Percentiles rank a stretch among this genome's conserved stretches.
Evolutionary conservation across 2,113 vertebrate genomes (phyloP).

Genomic region (Cacatua alba): DNA sequence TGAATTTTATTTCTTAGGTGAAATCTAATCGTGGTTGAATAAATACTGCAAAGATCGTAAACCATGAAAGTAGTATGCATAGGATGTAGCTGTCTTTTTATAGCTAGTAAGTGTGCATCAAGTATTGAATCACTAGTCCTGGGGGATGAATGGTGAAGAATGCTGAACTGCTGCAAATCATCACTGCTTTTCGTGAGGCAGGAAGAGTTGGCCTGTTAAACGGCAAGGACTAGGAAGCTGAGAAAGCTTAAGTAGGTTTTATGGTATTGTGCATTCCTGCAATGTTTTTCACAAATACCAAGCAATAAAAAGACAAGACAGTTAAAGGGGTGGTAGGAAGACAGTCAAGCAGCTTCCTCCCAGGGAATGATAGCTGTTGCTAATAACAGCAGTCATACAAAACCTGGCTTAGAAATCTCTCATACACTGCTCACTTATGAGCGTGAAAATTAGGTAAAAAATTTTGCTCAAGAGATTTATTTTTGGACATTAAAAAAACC

Average conservation of each 20-base stretch:
- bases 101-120: neutral
- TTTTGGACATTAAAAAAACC: neutral
- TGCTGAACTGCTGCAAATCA: neutral
- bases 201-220: neutral
- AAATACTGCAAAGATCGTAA: neutral
- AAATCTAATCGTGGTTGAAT: neutral
- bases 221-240: neutral
- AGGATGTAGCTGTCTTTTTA: neutral
- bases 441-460: neutral
- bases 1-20: neutral
- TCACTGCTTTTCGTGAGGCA: neutral
- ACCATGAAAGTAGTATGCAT: neutral
- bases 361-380: neutral
- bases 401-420: neutral
- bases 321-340: neutral
- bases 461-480: neutral
- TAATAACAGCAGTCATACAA: neutral
- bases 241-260: neutral
- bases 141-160: neutral
- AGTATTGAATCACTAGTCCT: neutral
- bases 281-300: neutral
- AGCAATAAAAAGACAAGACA: neutral
- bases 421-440: neutral
- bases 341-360: neutral
- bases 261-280: neutral